A percentile compares a stretch with the other conserved stretches of the same genome.
These are phyloP conservation scores for Nymphalis polychloros DNA, from an alignment of 2,888 invertebrate genomes.

Conservation along the genomic window DNA sequence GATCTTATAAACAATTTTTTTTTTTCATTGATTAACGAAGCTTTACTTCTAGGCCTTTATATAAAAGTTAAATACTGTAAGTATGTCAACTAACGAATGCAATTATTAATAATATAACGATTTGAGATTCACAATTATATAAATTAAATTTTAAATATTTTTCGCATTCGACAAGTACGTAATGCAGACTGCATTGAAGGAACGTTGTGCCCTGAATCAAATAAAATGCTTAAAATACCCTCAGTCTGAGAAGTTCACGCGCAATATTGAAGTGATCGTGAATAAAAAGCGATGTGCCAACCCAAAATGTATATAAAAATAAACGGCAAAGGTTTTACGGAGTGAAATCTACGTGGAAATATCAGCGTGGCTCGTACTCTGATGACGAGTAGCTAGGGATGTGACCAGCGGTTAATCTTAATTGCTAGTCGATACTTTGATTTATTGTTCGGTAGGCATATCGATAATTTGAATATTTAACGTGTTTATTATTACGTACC, in stretches of 20 bases:
- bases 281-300: slow-evolving; percentile 72
- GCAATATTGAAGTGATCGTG: slow-evolving; percentile 63
- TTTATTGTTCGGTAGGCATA: slow-evolving; percentile 16
- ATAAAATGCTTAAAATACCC: slow-evolving; percentile 34
- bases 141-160: neutral
- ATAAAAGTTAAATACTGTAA: no score
- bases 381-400: slow-evolving; percentile 75
- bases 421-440: slow-evolving; percentile 47
- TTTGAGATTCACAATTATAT: neutral
- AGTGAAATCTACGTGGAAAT: slow-evolving; percentile 81
- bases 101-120: no score
- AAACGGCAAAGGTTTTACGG: slow-evolving; percentile 77
- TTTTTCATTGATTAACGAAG: no score
- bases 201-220: slow-evolving; percentile 25
- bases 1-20: no score
- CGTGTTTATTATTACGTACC: neutral
- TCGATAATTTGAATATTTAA: neutral
- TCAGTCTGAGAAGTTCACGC: slow-evolving; percentile 48
- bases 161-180: neutral
- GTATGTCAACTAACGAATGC: no score
- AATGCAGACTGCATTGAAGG: slow-evolving; percentile 9
- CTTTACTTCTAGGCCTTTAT: no score
- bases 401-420: slow-evolving; percentile 38
- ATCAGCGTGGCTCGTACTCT: slow-evolving; percentile 75
- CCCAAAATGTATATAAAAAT: slow-evolving; percentile 77